These are phyloP conservation scores for Lepidochitona cinerea DNA, from an alignment of 2,888 invertebrate genomes.

Conservation along the genomic window DNA sequence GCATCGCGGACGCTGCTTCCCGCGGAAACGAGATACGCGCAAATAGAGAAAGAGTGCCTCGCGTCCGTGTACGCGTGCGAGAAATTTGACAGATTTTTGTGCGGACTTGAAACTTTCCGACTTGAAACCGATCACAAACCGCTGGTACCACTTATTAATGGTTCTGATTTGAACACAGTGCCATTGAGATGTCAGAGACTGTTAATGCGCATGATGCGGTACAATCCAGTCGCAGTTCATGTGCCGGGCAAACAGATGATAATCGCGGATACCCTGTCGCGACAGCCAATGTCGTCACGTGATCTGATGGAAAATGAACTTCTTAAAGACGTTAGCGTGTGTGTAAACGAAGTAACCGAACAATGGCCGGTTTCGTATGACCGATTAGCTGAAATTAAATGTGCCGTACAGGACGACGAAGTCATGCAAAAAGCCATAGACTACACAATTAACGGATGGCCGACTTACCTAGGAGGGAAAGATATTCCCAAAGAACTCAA, in stretches of 20 bases:
- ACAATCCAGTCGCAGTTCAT: background rate
- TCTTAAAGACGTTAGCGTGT: no score
- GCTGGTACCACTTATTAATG: conserved; percentile 21
- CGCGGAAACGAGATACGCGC: background rate
- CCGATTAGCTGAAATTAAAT: no score
- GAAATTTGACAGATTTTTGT: background rate
- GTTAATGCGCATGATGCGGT: conserved; percentile 18
- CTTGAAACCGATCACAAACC: conserved; percentile 30
- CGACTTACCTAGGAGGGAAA: no score
- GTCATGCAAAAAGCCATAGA: no score
- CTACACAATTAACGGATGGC: no score
- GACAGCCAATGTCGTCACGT: background rate
- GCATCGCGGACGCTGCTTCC: background rate
- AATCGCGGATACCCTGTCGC: background rate
- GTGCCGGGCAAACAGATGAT: background rate
- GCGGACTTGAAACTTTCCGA: background rate
- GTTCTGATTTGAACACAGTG: conserved; percentile 1
- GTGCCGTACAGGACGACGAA: no score
- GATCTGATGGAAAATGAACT: background rate
- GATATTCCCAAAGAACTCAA: no score
- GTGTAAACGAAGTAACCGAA: no score
- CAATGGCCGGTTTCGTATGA: no score
- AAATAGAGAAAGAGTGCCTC: conserved; percentile 1
- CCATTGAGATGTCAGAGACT: conserved; percentile 22
- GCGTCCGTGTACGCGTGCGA: conserved; percentile 55